Base-by-base conservation (phyloP, 2,888 invertebrate genomes). In the Hyposoter dolosus region DNA sequence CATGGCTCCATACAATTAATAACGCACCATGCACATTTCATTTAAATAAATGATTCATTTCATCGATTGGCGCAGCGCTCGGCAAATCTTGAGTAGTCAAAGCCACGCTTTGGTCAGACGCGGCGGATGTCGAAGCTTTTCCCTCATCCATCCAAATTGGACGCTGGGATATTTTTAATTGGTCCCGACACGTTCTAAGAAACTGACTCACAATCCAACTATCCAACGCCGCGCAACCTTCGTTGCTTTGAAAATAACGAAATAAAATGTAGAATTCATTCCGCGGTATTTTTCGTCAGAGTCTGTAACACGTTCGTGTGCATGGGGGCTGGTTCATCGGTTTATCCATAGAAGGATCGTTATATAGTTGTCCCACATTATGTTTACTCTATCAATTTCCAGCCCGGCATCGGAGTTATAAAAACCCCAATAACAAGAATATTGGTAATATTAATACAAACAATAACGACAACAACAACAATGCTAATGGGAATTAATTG, bases 131-230 rank as follows among this genome's bases (percentile, higher is more conserved):
- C 23, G 32, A 53, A n/a, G 17, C 40, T 50, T 80, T 35, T 43
- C 45, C n/a, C 28, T 75, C 32, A 68, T 56, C 40, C 10, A 47
- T 43, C 19, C 40, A 12, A 19, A 40, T 28, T 43, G 77, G 47
- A 74, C 84, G 71, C 77, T 81, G 72, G 81, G 77, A 82, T 78
- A 77, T 78, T 66, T 60, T 35, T n/a, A 43, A 77, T 74, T 77
- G 76, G 60, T 56, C 60, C 74, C 43, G 6, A 79, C 56, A 74
- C 81, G 77, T 82, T 77, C 72, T 40, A 23, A 81, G 60, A 19
- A 35, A 19, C 45, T 43, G 7, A 45, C 28, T 63, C n/a, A 43
- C 60, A 10, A 80, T 60, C 12, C n/a, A 60, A 23, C 35, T 17
- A 28, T 71, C 28, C 6, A 15, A 45, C 43, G 28, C 3, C 1